These are phyloP conservation scores for Subanguina moxae DNA, from an alignment of 1,140 invertebrate genomes.

Conservation along the genomic window DNA sequence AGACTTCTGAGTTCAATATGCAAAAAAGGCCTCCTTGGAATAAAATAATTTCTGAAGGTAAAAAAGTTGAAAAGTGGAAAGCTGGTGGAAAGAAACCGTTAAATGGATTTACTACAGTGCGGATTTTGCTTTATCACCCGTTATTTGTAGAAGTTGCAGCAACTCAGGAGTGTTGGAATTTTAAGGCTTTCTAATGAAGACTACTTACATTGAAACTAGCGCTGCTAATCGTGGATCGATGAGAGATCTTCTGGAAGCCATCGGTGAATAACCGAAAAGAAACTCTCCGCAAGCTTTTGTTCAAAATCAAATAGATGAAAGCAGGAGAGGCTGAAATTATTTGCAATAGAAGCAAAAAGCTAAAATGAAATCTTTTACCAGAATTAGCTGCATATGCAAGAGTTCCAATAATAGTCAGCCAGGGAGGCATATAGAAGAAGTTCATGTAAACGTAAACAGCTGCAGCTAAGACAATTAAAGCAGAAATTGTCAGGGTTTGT, in stretches of 20 bases:
- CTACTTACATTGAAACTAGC: too few relatives aligned
- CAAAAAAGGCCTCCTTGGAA: too few relatives aligned
- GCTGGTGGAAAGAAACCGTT: too few relatives aligned
- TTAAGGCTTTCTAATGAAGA: too few relatives aligned
- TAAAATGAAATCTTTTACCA: not conserved
- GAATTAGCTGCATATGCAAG: slow-evolving; percentile 56
- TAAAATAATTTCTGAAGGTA: too few relatives aligned
- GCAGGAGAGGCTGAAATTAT: not conserved
- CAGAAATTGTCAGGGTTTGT: slow-evolving; percentile 15
- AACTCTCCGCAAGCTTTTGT: not conserved
- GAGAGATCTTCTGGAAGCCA: not conserved
- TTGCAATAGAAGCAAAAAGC: not conserved
- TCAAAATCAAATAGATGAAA: not conserved
- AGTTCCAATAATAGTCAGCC: slow-evolving; percentile 15
- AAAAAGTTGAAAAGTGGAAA: too few relatives aligned
- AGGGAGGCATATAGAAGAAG: slow-evolving; percentile 9
- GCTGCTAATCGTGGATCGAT: too few relatives aligned
- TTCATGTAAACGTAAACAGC: slow-evolving; percentile 27
- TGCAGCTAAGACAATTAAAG: not conserved
- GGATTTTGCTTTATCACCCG: too few relatives aligned
- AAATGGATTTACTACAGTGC: too few relatives aligned
- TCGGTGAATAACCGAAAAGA: not conserved
- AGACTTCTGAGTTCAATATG: too few relatives aligned
- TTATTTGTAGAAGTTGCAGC: too few relatives aligned
- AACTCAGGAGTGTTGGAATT: too few relatives aligned